phyloP scores from a whole-genome alignment of 2,888 invertebrate genomes.

The Pycnomerus fuliginosus region DNA sequence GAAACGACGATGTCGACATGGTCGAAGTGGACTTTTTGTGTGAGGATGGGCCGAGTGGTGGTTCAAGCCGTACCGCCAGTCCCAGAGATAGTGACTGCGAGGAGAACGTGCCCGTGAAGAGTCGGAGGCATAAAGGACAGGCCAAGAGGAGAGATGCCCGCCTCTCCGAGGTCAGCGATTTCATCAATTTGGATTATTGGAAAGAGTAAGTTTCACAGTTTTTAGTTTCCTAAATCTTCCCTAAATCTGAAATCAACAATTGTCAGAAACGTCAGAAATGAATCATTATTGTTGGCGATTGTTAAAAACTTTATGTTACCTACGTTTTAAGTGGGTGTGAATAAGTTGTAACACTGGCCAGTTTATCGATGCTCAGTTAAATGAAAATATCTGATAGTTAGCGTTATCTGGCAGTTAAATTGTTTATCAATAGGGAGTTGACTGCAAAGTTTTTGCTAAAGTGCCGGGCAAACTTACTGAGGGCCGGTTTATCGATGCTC shows the following conservation, averaged over 20 bases:
- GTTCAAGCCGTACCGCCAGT: slow-evolving; percentile 53
- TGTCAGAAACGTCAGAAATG: no score
- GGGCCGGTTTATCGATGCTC: no score
- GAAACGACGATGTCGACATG: slow-evolving; percentile 44
- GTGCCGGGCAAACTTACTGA: no score
- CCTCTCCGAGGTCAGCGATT: slow-evolving; percentile 55
- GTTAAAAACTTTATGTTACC: no score
- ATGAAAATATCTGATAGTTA: no score
- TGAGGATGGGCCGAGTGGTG: slow-evolving; percentile 47
- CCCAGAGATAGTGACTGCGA: slow-evolving; percentile 56
- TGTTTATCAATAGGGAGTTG: no score
- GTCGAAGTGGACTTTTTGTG: slow-evolving; percentile 51
- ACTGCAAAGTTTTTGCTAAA: no score
- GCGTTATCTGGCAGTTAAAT: no score
- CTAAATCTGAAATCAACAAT: background rate
- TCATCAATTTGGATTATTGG: slow-evolving; percentile 68
- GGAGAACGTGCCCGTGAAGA: slow-evolving; percentile 34
- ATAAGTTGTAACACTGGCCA: no score
- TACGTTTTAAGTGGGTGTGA: no score
- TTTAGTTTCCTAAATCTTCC: slow-evolving; percentile 3
- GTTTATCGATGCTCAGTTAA: no score
- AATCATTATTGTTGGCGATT: no score
- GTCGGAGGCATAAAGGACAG: slow-evolving; percentile 45
- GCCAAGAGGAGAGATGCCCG: slow-evolving; percentile 45
- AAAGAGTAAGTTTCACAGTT: slow-evolving; percentile 58